Percentiles rank a stretch among this genome's conserved stretches.
These are phyloP conservation scores for Gallinago nigripennis DNA, from an alignment of 2,797 vertebrate species.

Conservation along the genomic window DNA sequence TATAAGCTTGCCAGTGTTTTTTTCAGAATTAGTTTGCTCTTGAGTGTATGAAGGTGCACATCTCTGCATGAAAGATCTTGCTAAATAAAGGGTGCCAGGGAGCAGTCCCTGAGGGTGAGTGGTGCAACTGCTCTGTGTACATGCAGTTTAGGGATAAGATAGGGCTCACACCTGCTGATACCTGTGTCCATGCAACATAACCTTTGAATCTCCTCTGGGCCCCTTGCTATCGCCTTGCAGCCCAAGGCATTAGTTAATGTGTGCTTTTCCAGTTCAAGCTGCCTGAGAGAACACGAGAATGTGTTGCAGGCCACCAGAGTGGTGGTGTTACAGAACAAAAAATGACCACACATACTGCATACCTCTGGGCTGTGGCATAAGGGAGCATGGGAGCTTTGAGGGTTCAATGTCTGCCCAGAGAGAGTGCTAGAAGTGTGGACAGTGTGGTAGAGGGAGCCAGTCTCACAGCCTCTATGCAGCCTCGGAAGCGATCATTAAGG, in stretches of 20 bases:
- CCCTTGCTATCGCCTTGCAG: not conserved
- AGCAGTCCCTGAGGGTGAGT: not conserved
- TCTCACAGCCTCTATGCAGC: not conserved
- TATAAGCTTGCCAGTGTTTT: not conserved
- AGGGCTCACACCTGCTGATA: not conserved
- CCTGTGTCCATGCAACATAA: accelerated
- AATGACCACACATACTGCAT: accelerated
- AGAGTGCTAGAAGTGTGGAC: not conserved
- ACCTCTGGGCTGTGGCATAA: not conserved
- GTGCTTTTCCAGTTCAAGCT: not conserved
- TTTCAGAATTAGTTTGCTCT: not conserved
- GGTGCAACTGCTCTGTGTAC: accelerated
- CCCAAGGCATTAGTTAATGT: not conserved
- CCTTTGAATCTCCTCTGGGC: not conserved
- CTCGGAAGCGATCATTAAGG: not conserved
- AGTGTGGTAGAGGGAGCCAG: not conserved
- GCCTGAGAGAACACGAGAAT: not conserved
- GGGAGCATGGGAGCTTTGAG: not conserved
- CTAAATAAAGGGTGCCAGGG: not conserved
- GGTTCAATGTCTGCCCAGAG: not conserved
- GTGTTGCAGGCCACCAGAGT: not conserved
- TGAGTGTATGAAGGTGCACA: not conserved
- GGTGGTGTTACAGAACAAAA: not conserved
- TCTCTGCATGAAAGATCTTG: not conserved
- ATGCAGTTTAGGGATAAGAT: not conserved